phyloP scores from a whole-genome alignment of 2,113 vertebrate species.

The Tympanuchus pallidicinctus region DNA sequence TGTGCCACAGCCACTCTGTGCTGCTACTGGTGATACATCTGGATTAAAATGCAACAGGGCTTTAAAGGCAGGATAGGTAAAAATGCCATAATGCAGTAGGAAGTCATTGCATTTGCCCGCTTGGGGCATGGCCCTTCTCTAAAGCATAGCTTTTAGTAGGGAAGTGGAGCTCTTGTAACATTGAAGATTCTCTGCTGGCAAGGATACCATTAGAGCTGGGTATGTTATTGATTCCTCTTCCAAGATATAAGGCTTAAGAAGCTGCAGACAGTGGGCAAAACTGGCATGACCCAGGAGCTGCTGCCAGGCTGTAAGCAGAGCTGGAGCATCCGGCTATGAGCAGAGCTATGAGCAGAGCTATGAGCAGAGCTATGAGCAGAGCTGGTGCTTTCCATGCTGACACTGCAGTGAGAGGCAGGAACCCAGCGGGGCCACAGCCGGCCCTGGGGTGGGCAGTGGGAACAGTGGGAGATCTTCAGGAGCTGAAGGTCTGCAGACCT shows the following conservation, averaged over 20 bases:
- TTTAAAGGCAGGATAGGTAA: not conserved
- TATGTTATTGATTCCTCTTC: not conserved
- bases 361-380: not conserved
- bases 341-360: not conserved
- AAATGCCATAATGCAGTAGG: not conserved
- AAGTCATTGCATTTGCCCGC: not conserved
- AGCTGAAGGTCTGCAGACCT: not conserved
- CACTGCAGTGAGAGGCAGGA: not conserved
- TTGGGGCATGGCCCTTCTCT: not conserved
- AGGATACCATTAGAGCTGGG: slow-evolving; percentile 11
- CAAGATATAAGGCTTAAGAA: not conserved
- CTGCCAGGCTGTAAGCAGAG: slow-evolving; percentile 30
- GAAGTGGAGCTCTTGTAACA: not conserved
- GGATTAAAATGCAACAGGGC: not conserved
- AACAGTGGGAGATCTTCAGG: rapidly evolving
- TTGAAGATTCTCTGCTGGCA: not conserved
- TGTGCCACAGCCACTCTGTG: not conserved
- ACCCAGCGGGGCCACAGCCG: not conserved
- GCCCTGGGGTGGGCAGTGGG: not conserved
- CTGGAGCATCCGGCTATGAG: not conserved
- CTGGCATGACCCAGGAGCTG: not conserved
- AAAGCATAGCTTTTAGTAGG: not conserved
- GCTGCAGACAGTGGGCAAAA: not conserved
- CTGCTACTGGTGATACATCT: not conserved
- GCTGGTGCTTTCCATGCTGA: not conserved